phyloP scores from a whole-genome alignment of 2,797 vertebrate species.

The Pagetopsis macropterus region DNA sequence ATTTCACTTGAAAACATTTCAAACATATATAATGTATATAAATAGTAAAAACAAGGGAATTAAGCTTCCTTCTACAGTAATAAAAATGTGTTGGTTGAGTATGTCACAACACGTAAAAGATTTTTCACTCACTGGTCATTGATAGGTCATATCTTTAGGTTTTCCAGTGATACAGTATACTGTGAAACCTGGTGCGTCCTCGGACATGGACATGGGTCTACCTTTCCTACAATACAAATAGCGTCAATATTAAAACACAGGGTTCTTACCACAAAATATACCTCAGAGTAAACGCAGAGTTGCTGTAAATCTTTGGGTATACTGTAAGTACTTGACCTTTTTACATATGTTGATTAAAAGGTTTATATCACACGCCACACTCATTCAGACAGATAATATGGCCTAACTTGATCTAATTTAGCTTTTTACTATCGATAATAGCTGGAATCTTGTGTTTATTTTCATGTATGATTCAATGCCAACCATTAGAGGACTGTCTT shows the following conservation, averaged over 20 bases:
- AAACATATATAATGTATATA: conserved; percentile 82
- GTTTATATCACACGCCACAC: conserved; percentile 69
- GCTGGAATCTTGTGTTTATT: conserved; percentile 65
- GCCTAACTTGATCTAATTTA: conserved; percentile 70
- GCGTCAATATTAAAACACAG: conserved; percentile 85
- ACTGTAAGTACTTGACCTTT: conserved; percentile 82
- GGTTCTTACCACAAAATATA: conserved; percentile 88
- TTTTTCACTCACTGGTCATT: conserved; percentile 77
- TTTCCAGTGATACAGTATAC: conserved; percentile 79
- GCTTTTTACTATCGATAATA: conserved; percentile 63
- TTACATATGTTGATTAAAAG: conserved; percentile 75
- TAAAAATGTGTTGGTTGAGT: conserved; percentile 77
- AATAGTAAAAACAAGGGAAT: conserved; percentile 79
- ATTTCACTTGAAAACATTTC: conserved; percentile 79
- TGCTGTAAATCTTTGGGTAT: conserved; percentile 85
- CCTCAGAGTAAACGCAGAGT: conserved; percentile 87
- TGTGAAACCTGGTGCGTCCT: conserved; percentile 81
- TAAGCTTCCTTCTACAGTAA: conserved; percentile 79
- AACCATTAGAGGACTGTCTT: conserved; percentile 69
- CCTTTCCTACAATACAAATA: conserved; percentile 85
- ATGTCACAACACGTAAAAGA: conserved; percentile 73
- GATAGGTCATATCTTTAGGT: conserved; percentile 79
- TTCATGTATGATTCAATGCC: conserved; percentile 67
- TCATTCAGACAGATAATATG: conserved; percentile 69
- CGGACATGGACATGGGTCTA: conserved; percentile 72